phyloP scores from a whole-genome alignment of 2,113 vertebrate genomes.

The Eubucco bourcierii region DNA sequence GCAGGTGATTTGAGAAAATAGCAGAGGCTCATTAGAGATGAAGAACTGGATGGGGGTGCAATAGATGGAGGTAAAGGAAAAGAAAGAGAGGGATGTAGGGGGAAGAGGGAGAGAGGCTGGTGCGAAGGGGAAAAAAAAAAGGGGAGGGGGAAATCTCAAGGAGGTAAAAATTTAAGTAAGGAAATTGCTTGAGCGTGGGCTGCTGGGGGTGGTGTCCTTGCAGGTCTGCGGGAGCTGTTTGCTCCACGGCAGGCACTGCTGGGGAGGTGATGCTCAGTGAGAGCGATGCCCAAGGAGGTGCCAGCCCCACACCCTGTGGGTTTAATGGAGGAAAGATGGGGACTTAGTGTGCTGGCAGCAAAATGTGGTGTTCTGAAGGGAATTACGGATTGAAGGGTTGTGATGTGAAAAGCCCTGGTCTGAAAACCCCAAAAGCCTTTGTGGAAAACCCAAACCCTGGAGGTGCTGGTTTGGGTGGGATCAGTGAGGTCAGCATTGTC shows the following conservation, averaged over 20 bases:
- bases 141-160: background rate
- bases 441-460: too few species aligned
- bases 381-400: background rate
- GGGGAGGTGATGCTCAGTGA: too few species aligned
- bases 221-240: background rate
- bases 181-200: background rate
- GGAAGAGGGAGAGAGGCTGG: background rate
- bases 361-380: background rate
- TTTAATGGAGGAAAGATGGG: background rate
- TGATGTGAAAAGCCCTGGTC: background rate
- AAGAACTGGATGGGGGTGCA: background rate
- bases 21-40: slow-evolving; percentile 9
- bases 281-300: fast-evolving
- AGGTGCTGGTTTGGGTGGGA: background rate
- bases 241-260: background rate
- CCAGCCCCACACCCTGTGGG: background rate
- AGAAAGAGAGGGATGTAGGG: background rate
- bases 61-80: background rate
- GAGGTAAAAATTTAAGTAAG: background rate
- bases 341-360: background rate
- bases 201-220: background rate
- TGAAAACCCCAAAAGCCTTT: too few species aligned
- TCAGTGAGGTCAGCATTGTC: background rate
- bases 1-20: slow-evolving; percentile 65
- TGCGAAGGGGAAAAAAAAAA: background rate